phyloP scores from a whole-genome alignment of 2,888 invertebrate genomes.

The Eupeodes luniger region DNA sequence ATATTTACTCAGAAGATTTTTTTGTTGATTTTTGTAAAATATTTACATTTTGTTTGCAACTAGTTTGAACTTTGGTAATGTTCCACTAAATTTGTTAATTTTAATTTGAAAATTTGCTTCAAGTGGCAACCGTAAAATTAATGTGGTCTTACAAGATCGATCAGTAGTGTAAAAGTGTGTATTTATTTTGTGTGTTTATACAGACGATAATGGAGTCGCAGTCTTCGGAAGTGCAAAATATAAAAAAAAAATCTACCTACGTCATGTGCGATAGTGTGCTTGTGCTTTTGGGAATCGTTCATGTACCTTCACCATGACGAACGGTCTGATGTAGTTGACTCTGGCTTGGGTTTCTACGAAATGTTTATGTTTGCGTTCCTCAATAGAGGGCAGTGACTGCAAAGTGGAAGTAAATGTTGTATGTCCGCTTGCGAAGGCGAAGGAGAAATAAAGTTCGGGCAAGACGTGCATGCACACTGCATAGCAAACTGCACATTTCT shows the following conservation, averaged over 20 bases:
- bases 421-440: conserved; percentile 29
- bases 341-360: conserved; percentile 50
- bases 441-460: neutral
- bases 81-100: no score
- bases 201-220: conserved; percentile 8
- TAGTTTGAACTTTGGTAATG: no score
- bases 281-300: conserved; percentile 26
- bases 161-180: conserved; percentile 26
- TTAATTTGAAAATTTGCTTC: no score
- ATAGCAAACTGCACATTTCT: neutral
- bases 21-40: no score
- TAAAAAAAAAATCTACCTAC: conserved; percentile 23
- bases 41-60: no score
- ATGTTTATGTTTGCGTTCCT: conserved; percentile 54
- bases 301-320: no score
- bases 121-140: no score
- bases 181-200: neutral
- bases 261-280: conserved; percentile 61
- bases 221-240: conserved; percentile 64
- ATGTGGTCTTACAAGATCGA: conserved; percentile 26
- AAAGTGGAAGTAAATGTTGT: conserved; percentile 65
- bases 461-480: conserved; percentile 23
- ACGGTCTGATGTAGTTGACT: neutral
- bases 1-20: no score
- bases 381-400: conserved; percentile 73